Percentiles rank a stretch among this genome's conserved stretches.
Evolutionary conservation across 2,113 vertebrate genomes (phyloP).

Genomic region (Triplophysa rosa): DNA sequence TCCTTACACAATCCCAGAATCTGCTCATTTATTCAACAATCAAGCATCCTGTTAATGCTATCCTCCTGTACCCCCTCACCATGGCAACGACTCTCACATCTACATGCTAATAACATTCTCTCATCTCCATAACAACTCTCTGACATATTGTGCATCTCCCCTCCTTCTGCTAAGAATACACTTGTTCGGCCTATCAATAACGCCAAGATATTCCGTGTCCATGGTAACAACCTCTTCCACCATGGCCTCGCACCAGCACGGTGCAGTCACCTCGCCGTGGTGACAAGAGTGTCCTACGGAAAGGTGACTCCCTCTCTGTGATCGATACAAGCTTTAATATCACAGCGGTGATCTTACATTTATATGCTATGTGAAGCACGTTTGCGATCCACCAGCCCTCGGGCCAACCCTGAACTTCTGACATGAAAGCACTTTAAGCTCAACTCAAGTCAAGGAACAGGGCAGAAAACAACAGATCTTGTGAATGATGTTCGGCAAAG

Average conservation of each 20-base stretch:
- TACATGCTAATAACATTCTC: slow-evolving; percentile 47
- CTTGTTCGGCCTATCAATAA: slow-evolving; percentile 44
- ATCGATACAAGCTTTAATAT: slow-evolving; percentile 14
- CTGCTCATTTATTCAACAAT: slow-evolving; percentile 53
- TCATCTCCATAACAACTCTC: slow-evolving; percentile 40
- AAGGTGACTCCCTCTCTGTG: slow-evolving; percentile 20
- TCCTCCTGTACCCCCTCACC: slow-evolving; percentile 23
- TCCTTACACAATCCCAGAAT: slow-evolving; percentile 54
- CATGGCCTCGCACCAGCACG: background rate
- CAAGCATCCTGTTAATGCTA: slow-evolving; percentile 29
- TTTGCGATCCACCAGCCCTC: slow-evolving; percentile 7
- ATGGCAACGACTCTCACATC: slow-evolving; percentile 46
- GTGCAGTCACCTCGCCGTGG: background rate
- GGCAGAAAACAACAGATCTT: slow-evolving; percentile 9
- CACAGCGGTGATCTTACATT: background rate
- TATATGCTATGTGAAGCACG: background rate
- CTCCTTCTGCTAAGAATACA: slow-evolving; percentile 34
- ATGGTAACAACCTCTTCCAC: slow-evolving; percentile 45
- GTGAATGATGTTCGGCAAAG: slow-evolving; percentile 5
- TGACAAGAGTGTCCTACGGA: background rate
- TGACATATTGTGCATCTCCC: slow-evolving; percentile 39
- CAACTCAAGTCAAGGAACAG: slow-evolving; percentile 8
- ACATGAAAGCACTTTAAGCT: slow-evolving; percentile 8
- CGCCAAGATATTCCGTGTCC: slow-evolving; percentile 38
- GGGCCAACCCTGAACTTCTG: background rate